phyloP scores from a whole-genome alignment of 2,113 vertebrate species.

The Myiagra hebetior region DNA sequence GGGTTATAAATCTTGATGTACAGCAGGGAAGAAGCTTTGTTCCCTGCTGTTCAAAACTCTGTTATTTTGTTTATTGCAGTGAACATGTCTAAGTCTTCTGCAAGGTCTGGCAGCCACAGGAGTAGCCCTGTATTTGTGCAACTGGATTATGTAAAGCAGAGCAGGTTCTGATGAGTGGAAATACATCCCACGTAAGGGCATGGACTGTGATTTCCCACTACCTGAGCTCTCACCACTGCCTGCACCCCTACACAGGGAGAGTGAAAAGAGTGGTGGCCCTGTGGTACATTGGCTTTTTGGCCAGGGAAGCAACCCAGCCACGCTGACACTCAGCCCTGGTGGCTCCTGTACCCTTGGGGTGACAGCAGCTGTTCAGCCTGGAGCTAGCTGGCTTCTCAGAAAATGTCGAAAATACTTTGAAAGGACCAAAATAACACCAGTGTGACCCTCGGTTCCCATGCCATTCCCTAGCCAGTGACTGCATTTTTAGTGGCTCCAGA shows the following conservation, averaged over 20 bases:
- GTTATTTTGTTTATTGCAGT: background rate
- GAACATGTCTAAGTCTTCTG: background rate
- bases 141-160: background rate
- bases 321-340: background rate
- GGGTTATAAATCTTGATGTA: background rate
- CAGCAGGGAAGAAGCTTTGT: background rate
- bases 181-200: rapidly evolving
- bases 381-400: background rate
- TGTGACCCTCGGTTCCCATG: rapidly evolving
- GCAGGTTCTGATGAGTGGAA: background rate
- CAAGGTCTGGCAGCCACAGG: background rate
- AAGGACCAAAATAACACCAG: background rate
- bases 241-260: rapidly evolving
- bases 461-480: no score
- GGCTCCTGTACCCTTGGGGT: background rate
- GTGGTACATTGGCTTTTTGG: background rate
- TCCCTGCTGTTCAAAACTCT: background rate
- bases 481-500: background rate
- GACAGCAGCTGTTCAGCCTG: background rate
- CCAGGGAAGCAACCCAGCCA: background rate
- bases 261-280: background rate
- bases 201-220: background rate
- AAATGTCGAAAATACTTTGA: background rate
- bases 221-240: background rate
- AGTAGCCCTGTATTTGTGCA: background rate